Evolutionary conservation across 1,140 invertebrate genomes (phyloP), one percentile per base, ranked within the genome.

Genomic region (Heliconius melpomene): DNA sequence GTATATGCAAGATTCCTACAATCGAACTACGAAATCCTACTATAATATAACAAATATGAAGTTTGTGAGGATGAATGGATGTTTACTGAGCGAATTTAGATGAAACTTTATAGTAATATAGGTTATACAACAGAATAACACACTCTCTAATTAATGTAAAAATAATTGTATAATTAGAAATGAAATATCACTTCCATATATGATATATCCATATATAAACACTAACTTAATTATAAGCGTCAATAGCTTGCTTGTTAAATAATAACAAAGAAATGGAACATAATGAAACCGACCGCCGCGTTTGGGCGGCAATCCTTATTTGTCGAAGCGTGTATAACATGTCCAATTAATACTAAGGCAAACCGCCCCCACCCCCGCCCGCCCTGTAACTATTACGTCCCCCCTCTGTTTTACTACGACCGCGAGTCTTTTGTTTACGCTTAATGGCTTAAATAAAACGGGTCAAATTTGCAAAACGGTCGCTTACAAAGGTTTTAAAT

Each of bases 381-480:
- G 32, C 32, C 87, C 86, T 85, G 87, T 89, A 89, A 90, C 91
- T 89, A 91, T 91, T 89, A 89, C 85, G 85, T 86, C 85, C 85
- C 79, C 87, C 87, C 87, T 87, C 87, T 87, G 87, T 87, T 90
- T 88, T 89, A 87, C 79, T 83, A 86, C 85, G 85, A 80, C 86
- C 86, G 84, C 84, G 83, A 89, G 86, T 91, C 91, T 93, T 91
- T 94, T 92, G 91, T 91, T 89, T 90, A 91, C 88, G 91, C 86
- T 89, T 91, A 94, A 94, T 91, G 91, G 89, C 89, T 91, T 89
- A 91, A 91, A 92, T 90, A 90, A 91, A 94, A 94, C 87, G 87
- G 90, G 89, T 90, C 88, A 90, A 92, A 93, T 94, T 91, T 89
- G 85, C 87, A 87, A 89, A 89, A 89, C 89, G 88, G 75, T 79